phyloP scores from a whole-genome alignment of 2,888 invertebrate genomes.

The Drosophila ezoana region DNA sequence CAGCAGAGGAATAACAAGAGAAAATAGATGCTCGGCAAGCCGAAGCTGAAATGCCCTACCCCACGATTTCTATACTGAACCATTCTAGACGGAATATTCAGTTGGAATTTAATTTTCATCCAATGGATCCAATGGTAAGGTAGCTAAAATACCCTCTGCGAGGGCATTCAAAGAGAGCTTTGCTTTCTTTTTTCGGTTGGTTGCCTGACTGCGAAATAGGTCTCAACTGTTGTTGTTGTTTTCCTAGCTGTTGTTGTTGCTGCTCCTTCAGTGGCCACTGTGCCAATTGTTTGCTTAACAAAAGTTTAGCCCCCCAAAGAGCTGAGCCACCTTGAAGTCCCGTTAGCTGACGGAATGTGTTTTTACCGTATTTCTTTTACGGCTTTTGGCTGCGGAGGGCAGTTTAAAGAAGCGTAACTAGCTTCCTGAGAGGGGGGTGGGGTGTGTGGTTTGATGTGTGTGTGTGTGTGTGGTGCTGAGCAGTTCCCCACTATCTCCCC shows the following conservation, averaged over 20 bases:
- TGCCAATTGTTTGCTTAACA: constrained; percentile 82
- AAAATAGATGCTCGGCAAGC: no score
- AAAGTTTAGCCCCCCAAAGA: constrained; percentile 73
- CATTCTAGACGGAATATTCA: no score
- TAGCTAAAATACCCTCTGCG: not conserved
- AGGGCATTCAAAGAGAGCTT: constrained; percentile 8
- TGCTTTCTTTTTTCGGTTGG: constrained; percentile 69
- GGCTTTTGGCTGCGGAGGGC: constrained; percentile 53
- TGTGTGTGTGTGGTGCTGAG: not conserved
- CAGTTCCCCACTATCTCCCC: not conserved
- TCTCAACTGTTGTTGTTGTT: constrained; percentile 70
- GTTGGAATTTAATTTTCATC: no score
- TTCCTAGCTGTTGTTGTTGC: constrained; percentile 23
- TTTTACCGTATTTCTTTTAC: constrained; percentile 69
- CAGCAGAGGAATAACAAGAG: constrained; percentile 3
- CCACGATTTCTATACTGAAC: no score
- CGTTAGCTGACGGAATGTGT: constrained; percentile 21
- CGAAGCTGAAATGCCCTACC: no score
- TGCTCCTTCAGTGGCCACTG: constrained; percentile 59
- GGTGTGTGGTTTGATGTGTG: not conserved
- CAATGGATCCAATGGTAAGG: not conserved
- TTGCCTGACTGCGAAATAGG: constrained; percentile 67
- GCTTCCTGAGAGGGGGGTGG: constrained; percentile 16
- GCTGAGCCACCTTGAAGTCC: constrained; percentile 27
- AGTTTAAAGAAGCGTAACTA: constrained; percentile 76